Evolutionary conservation across 2,113 vertebrate species (phyloP).

Genomic region (Sciurus niger): DNA sequence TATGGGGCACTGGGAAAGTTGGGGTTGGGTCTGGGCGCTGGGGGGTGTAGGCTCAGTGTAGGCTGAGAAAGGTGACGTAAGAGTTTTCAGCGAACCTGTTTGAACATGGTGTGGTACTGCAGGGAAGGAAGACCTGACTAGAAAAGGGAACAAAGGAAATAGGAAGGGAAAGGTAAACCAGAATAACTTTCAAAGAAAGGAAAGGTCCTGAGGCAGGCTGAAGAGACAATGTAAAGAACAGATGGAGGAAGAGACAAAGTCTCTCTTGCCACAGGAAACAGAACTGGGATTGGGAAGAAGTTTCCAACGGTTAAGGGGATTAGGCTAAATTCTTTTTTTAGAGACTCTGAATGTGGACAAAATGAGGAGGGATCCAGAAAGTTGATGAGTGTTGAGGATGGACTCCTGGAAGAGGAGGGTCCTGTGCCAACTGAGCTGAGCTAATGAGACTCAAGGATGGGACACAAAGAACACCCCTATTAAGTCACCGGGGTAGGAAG

Average conservation of each 20-base stretch:
- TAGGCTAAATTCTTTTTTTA: neutral
- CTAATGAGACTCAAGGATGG: neutral
- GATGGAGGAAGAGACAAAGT: neutral
- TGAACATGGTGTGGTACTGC: neutral
- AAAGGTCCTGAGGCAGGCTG: neutral
- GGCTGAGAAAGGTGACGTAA: slow-evolving; percentile 53
- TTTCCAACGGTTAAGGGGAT: neutral
- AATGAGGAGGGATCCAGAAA: neutral
- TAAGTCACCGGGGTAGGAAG: neutral
- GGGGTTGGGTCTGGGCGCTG: neutral
- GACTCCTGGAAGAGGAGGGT: neutral
- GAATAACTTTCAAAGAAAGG: slow-evolving; percentile 7
- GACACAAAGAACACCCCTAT: neutral
- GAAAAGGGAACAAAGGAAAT: slow-evolving; percentile 34
- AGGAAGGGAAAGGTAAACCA: neutral
- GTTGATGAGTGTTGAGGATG: neutral
- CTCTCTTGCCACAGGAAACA: neutral
- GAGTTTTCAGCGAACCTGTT: slow-evolving; percentile 66
- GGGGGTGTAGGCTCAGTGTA: neutral
- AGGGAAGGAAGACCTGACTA: neutral
- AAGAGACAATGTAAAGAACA: neutral
- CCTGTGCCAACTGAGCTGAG: neutral
- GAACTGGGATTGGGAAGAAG: neutral
- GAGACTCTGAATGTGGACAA: neutral
- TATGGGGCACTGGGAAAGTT: neutral